Evolutionary conservation across 1,140 invertebrate genomes (phyloP).

Genomic region (Brachionus angularis): DNA sequence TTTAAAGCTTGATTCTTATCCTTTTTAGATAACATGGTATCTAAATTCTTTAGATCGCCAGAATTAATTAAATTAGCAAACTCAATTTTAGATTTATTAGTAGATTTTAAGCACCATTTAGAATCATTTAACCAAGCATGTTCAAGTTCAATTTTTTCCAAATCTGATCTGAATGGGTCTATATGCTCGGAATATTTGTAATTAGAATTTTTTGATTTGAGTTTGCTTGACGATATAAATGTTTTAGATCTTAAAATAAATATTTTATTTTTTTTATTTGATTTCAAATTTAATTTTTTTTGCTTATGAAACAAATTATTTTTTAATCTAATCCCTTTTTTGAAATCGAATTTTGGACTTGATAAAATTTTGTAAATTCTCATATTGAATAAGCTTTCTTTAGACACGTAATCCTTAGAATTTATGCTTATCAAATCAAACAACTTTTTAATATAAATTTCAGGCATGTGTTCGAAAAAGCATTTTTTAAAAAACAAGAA

Average conservation of each 20-base stretch:
- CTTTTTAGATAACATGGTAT: slow-evolving; percentile 9
- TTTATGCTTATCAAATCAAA: slow-evolving; percentile 14
- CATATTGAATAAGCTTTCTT: neutral
- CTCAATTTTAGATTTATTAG: neutral
- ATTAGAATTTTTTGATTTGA: neutral
- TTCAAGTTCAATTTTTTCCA: neutral
- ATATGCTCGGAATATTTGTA: neutral
- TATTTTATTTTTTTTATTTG: neutral
- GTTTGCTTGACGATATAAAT: neutral
- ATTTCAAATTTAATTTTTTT: neutral
- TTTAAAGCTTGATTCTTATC: neutral
- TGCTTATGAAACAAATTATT: too few species aligned
- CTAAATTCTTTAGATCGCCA: neutral
- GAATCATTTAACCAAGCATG: slow-evolving; percentile 17
- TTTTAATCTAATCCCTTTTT: slow-evolving; percentile 9
- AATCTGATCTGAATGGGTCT: neutral
- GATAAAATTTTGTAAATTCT: slow-evolving; percentile 9
- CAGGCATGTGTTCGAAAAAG: neutral
- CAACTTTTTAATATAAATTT: neutral
- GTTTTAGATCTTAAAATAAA: neutral
- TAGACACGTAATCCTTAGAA: neutral
- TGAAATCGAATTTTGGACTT: neutral
- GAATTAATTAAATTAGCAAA: neutral
- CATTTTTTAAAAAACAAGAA: neutral
- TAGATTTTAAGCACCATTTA: neutral